Evolutionary conservation across 2,797 vertebrate genomes (phyloP).

Genomic region (Aselliscus stoliczkanus): DNA sequence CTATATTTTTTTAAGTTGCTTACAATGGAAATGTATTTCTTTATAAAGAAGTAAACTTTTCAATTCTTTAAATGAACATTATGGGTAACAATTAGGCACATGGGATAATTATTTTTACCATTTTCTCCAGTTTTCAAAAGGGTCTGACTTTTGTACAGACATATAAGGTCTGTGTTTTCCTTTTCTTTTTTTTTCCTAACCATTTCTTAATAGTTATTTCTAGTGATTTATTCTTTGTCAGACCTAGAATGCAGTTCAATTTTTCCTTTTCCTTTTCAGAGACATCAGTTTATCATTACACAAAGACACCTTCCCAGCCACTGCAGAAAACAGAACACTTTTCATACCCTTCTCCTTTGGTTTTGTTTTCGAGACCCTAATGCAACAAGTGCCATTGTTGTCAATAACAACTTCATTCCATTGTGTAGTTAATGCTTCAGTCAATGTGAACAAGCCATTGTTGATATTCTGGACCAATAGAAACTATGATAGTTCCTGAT

Average conservation of each 20-base stretch:
- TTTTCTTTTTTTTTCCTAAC: background rate
- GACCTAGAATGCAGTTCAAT: background rate
- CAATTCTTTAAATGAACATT: background rate
- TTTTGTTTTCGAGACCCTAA: slow-evolving; percentile 16
- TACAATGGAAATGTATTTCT: background rate
- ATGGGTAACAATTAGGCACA: background rate
- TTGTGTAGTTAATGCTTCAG: background rate
- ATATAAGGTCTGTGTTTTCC: background rate
- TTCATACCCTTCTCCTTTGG: background rate
- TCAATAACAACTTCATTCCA: background rate
- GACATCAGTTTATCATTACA: background rate
- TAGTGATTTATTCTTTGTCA: slow-evolving; percentile 1
- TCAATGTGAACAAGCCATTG: background rate
- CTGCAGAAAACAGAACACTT: background rate
- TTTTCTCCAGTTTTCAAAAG: background rate
- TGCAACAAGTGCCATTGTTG: background rate
- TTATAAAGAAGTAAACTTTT: background rate
- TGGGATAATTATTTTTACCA: background rate
- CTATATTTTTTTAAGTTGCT: background rate
- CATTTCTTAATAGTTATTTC: background rate
- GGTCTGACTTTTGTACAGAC: background rate
- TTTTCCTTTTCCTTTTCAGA: background rate
- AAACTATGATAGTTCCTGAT: background rate
- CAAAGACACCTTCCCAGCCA: background rate
- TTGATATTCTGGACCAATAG: slow-evolving; percentile 19